Evolutionary conservation across 1,140 invertebrate species (phyloP).

Genomic region (Drosophila repletoides): DNA sequence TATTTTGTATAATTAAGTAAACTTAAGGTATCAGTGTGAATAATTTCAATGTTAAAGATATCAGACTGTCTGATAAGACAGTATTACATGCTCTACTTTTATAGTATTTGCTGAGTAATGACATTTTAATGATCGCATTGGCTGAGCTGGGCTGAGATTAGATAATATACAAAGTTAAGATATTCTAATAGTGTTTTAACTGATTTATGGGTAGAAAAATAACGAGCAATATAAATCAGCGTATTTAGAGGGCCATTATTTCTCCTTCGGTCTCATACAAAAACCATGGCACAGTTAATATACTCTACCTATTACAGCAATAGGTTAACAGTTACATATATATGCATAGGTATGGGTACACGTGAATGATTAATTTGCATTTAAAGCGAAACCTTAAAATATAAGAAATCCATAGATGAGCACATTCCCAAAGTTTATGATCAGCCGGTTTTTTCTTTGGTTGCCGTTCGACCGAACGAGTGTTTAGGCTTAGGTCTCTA

Average conservation of each 20-base stretch:
- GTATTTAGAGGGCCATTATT: no score
- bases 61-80: neutral
- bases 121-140: no score
- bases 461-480: neutral
- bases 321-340: neutral
- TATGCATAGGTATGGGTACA: no score
- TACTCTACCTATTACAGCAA: neutral
- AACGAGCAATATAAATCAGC: no score
- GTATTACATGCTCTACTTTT: neutral
- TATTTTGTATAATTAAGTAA: neutral
- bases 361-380: constrained; percentile 12
- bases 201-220: no score
- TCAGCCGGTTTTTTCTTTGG: constrained; percentile 28
- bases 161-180: no score
- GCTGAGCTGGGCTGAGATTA: no score
- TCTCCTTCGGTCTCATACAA: neutral
- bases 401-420: constrained; percentile 20
- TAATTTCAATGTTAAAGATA: constrained; percentile 1
- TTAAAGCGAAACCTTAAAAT: constrained; percentile 4
- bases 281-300: neutral
- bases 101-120: no score
- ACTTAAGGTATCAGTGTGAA: neutral
- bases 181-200: no score
- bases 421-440: constrained; percentile 11
- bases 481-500: neutral